phyloP scores from a whole-genome alignment of 2,797 vertebrate species.

The Mus spretus region DNA sequence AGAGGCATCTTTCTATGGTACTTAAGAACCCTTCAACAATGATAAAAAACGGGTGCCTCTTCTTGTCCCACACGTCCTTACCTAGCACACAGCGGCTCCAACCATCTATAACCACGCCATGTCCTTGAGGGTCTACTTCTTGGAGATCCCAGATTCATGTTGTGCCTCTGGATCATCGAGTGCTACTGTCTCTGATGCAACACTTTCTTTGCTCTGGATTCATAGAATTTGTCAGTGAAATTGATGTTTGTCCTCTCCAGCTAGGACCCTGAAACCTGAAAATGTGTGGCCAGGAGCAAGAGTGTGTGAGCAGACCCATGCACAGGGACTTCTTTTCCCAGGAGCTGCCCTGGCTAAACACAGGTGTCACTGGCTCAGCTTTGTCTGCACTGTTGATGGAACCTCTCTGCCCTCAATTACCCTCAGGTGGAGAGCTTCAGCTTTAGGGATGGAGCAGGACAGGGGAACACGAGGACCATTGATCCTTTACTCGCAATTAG shows the following conservation, averaged over 20 bases:
- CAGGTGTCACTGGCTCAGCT: neutral
- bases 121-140: neutral
- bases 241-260: neutral
- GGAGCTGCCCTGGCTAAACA: neutral
- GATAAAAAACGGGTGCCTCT: neutral
- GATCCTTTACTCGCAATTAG: neutral
- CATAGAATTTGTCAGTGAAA: neutral
- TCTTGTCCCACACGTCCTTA: neutral
- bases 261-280: neutral
- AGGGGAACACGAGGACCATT: neutral
- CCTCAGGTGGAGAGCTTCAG: neutral
- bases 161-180: neutral
- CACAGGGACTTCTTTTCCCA: neutral
- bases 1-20: neutral
- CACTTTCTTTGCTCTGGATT: neutral
- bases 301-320: neutral
- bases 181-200: no score
- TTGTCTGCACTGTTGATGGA: neutral
- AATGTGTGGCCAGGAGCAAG: neutral
- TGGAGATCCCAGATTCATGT: neutral
- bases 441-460: neutral
- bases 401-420: neutral
- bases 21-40: neutral
- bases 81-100: neutral
- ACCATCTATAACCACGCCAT: neutral